Conservation (phyloP, 1,140 invertebrate species). For the Cheumatopsyche charites region DNA sequence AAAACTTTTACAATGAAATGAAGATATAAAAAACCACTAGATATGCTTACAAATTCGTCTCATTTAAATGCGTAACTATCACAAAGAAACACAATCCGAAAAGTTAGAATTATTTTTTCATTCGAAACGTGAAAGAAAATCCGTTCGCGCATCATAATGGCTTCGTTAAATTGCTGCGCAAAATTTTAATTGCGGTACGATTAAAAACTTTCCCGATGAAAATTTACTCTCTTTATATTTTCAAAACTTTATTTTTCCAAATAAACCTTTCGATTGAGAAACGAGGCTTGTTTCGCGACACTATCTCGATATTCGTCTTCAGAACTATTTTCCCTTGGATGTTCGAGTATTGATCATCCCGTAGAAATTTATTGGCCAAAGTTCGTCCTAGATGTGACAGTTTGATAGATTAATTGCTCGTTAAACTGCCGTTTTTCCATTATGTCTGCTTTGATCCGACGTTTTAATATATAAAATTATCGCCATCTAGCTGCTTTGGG, state of each 20-base stretch:
- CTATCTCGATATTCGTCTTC: neutral
- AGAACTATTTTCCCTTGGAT: neutral
- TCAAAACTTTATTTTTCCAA: neutral
- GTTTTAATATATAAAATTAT: too few relatives aligned
- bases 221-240: neutral
- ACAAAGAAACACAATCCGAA: too few relatives aligned
- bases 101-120: too few relatives aligned
- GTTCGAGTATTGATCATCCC: neutral
- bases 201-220: constrained; percentile 6
- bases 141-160: too few relatives aligned
- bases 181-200: neutral
- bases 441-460: too few relatives aligned
- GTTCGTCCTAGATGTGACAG: neutral
- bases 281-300: neutral
- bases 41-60: too few relatives aligned
- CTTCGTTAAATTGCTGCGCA: neutral
- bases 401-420: constrained; percentile 20
- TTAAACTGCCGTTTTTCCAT: neutral
- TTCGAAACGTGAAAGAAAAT: too few relatives aligned
- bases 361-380: constrained; percentile 4
- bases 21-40: too few relatives aligned
- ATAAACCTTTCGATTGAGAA: neutral
- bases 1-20: too few relatives aligned
- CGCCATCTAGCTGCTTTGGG: too few relatives aligned
- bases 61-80: too few relatives aligned